Percentiles rank a stretch among this genome's conserved stretches.
These are phyloP conservation scores for Conopomorpha cramerella DNA, from an alignment of 1,140 invertebrate genomes.

Conservation along the genomic window DNA sequence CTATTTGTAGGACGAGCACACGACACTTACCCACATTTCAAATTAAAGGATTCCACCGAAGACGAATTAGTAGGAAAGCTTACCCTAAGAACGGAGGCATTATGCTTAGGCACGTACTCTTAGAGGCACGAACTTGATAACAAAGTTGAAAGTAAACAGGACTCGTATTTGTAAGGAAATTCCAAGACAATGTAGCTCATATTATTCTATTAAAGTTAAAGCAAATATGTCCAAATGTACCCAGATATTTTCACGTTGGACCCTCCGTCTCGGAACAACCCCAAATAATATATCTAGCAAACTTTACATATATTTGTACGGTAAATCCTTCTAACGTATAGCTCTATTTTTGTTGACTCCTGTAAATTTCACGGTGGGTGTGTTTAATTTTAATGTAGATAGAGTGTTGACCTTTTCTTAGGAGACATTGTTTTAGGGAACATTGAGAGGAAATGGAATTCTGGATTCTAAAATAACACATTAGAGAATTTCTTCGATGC, in stretches of 20 bases:
- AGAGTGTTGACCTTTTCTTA: constrained; percentile 25
- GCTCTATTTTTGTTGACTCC: constrained; percentile 54
- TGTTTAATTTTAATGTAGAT: constrained; percentile 53
- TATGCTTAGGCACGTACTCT: constrained; percentile 57
- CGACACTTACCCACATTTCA: constrained; percentile 53
- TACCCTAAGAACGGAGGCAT: constrained; percentile 40
- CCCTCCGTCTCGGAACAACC: constrained; percentile 43
- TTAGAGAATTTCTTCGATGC: too few species aligned
- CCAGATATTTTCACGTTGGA: constrained; percentile 51
- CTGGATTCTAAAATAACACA: too few species aligned
- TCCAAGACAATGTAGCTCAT: too few species aligned
- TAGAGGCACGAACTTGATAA: too few species aligned
- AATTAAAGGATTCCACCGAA: constrained; percentile 56
- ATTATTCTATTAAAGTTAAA: too few species aligned
- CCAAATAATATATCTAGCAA: constrained; percentile 56
- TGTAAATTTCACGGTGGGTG: constrained; percentile 37
- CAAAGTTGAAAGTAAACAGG: too few species aligned
- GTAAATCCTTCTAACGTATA: constrained; percentile 58
- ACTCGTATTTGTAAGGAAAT: too few species aligned
- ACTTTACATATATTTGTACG: constrained; percentile 61
- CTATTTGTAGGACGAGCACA: too few species aligned
- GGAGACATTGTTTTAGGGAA: too few species aligned
- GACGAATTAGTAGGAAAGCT: constrained; percentile 48
- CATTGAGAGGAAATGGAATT: too few species aligned
- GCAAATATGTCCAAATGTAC: too few species aligned